A percentile compares a stretch with the other conserved stretches of the same genome.
These are phyloP conservation scores for Fundulus diaphanus DNA, from an alignment of 2,797 vertebrate genomes.

Conservation along the genomic window DNA sequence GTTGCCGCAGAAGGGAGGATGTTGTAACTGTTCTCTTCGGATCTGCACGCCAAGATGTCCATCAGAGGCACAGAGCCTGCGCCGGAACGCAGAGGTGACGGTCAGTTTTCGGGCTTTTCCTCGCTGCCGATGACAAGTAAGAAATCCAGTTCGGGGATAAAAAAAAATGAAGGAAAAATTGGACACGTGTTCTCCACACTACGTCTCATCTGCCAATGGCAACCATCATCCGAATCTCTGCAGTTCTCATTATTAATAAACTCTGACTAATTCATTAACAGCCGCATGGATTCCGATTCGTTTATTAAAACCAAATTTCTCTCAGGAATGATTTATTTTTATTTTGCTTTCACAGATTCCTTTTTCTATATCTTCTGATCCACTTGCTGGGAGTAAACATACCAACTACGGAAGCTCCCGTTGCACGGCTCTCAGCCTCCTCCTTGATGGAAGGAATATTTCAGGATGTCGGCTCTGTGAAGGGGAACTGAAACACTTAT, in stretches of 20 bases:
- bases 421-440: conserved; percentile 63
- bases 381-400: conserved; percentile 63
- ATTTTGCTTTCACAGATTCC: conserved; percentile 7
- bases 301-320: conserved; percentile 11
- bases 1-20: conserved; percentile 85
- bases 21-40: conserved; percentile 85
- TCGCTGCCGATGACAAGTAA: conserved; percentile 68
- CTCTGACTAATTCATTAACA: conserved; percentile 66
- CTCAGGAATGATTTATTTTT: conserved; percentile 19
- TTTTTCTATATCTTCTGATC: conserved; percentile 40
- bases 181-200: conserved; percentile 78
- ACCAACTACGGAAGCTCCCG: conserved; percentile 68
- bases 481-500: conserved; percentile 40
- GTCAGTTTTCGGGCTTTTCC: conserved; percentile 35
- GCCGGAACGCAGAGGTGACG: conserved; percentile 69
- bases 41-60: conserved; percentile 85
- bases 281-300: conserved; percentile 34
- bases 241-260: conserved; percentile 70
- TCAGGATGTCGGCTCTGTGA: conserved; percentile 63
- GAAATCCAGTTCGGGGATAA: conserved; percentile 72
- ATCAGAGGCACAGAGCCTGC: conserved; percentile 82
- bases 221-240: conserved; percentile 69
- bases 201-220: conserved; percentile 77
- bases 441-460: conserved; percentile 56
- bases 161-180: conserved; percentile 65